Conservation (phyloP, 2,888 invertebrate species). For the Pimpla rufipes region DNA sequence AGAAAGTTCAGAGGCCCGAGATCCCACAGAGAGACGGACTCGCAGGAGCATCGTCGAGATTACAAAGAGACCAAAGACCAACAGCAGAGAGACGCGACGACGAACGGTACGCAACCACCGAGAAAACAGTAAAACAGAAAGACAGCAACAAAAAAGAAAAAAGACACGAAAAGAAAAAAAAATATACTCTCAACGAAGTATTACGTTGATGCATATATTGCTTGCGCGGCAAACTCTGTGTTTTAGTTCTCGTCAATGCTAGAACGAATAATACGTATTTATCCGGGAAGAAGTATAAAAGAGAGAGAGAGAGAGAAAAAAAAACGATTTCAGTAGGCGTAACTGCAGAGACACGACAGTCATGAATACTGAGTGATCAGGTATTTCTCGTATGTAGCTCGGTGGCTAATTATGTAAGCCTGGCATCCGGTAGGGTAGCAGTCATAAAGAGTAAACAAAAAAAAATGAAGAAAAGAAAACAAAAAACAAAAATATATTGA, state of each 20-base stretch:
- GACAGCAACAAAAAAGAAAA: slow-evolving; percentile 63
- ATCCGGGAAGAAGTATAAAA: slow-evolving; percentile 47
- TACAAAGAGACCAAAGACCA: slow-evolving; percentile 75
- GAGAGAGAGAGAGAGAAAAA: slow-evolving; percentile 28
- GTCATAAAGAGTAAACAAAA: slow-evolving; percentile 52
- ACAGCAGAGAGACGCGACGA: slow-evolving; percentile 65
- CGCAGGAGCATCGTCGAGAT: slow-evolving; percentile 73
- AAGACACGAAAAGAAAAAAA: slow-evolving; percentile 39
- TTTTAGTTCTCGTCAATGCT: slow-evolving; percentile 68
- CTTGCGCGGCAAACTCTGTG: slow-evolving; percentile 71
- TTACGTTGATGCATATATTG: slow-evolving; percentile 69
- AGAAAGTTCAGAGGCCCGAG: slow-evolving; percentile 81
- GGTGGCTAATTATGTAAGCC: slow-evolving; percentile 70
- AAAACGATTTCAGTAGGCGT: slow-evolving; percentile 49
- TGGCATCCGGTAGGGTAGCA: slow-evolving; percentile 70
- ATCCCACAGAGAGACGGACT: slow-evolving; percentile 76
- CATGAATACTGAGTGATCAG: slow-evolving; percentile 69
- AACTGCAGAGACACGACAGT: slow-evolving; percentile 52
- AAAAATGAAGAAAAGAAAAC: too few relatives aligned
- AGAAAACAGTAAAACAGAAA: slow-evolving; percentile 71
- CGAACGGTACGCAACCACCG: slow-evolving; percentile 66
- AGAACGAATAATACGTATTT: slow-evolving; percentile 64
- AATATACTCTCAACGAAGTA: slow-evolving; percentile 64
- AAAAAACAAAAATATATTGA: slow-evolving; percentile 53
- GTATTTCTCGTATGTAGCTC: slow-evolving; percentile 70